Percentiles rank a stretch among this genome's conserved stretches.
Conservation (phyloP, 2,113 vertebrate species). For the Castor canadensis region DNA sequence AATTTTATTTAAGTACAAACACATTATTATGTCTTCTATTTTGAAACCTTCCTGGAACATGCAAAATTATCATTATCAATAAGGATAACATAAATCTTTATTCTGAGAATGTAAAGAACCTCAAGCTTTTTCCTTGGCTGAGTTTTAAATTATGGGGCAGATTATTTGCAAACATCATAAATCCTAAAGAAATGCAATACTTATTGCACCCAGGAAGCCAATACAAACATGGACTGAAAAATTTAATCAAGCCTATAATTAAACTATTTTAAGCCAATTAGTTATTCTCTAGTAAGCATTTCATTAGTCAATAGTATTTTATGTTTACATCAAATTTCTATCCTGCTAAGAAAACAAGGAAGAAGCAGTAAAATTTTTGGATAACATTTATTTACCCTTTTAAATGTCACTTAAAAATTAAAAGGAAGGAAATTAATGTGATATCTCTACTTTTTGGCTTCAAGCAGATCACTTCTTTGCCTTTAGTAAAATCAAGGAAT, state of each 20-base stretch:
- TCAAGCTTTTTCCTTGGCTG: not conserved
- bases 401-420: conserved; percentile 32
- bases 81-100: conserved; percentile 33
- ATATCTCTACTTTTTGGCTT: not conserved
- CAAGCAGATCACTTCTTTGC: not conserved
- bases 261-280: conserved; percentile 65
- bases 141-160: conserved; percentile 44
- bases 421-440: not conserved
- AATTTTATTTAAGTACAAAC: conserved; percentile 6
- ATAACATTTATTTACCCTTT: not conserved
- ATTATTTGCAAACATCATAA: conserved; percentile 58
- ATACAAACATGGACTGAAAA: conserved; percentile 44
- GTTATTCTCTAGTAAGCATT: conserved; percentile 54
- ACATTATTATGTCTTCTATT: conserved; percentile 14
- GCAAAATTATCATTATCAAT: conserved; percentile 46
- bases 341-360: conserved; percentile 41
- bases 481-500: not conserved
- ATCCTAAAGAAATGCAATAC: conserved; percentile 18
- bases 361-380: not conserved
- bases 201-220: conserved; percentile 5
- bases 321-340: conserved; percentile 34
- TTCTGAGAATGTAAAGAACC: conserved; percentile 39
- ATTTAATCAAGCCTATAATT: conserved; percentile 57
- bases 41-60: conserved; percentile 29
- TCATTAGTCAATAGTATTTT: conserved; percentile 40